These are phyloP conservation scores for Sebastes trivittatus DNA, from an alignment of 2,797 vertebrate genomes.

Conservation along the genomic window DNA sequence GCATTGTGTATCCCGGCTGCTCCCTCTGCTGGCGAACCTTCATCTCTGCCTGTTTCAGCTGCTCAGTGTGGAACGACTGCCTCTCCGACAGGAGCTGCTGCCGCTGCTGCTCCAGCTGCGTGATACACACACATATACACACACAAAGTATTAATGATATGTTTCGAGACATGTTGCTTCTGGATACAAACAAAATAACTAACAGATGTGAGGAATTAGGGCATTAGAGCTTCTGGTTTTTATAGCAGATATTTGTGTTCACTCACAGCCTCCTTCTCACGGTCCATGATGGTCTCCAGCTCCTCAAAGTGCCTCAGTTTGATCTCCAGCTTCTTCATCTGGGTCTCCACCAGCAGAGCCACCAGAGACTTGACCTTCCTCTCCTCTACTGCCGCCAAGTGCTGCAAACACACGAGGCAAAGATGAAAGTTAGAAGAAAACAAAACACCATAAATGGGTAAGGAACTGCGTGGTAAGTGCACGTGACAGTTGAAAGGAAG, in stretches of 20 bases:
- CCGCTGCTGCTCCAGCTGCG: conserved; percentile 94
- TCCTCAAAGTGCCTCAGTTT: conserved; percentile 98
- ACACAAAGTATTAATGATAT: not conserved
- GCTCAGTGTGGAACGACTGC: conserved; percentile 97
- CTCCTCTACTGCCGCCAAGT: conserved; percentile 95
- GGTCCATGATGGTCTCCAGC: conserved; percentile 98
- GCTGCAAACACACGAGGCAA: conserved; percentile 75
- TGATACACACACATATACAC: conserved; percentile 5
- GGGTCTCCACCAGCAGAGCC: conserved; percentile 95
- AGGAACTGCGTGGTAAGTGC: not conserved
- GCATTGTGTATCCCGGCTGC: conserved; percentile 77
- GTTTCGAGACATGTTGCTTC: not conserved
- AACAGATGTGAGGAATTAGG: not conserved
- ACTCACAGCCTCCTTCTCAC: conserved; percentile 96
- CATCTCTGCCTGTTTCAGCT: conserved; percentile 94
- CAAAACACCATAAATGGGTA: not conserved
- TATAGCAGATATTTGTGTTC: conserved; percentile 65
- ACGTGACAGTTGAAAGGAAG: not conserved
- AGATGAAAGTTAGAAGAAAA: not conserved
- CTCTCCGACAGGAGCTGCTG: conserved; percentile 95
- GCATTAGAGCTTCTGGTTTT: too few species aligned
- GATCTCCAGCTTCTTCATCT: conserved; percentile 99
- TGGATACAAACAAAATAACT: not conserved
- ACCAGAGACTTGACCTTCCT: conserved; percentile 97
- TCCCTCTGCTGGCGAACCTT: conserved; percentile 85